Base-by-base conservation (phyloP, 2,888 invertebrate species). In the Hipparchia semele region DNA sequence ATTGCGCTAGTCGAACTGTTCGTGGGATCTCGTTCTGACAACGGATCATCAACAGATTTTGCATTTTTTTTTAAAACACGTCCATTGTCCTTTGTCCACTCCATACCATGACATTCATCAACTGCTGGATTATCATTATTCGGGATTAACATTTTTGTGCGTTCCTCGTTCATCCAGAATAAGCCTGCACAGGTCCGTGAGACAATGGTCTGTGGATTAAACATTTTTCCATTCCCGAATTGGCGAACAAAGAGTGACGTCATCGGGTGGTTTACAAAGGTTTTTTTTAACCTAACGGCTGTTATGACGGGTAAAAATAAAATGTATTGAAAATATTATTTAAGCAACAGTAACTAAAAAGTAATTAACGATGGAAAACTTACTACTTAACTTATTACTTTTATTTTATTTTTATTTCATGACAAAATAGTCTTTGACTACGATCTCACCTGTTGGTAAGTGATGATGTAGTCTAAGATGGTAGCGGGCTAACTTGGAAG, bases 191-290 rank as follows among this genome's bases (percentile, higher is more conserved):
- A 45, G n/a, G 58, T 46, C 49, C 39, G 69, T 53, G 53, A 61
- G 51, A 69, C 60, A 69, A 69, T 61, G 60, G 69, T 69, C 69
- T 60, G 53, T 69, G 61, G 51, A 61, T 69, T 69, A 61, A 54
- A 69, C 13, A 69, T 69, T 69, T 69, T 69, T 61, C 58, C 60
- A 61, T 45, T 13, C 69, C 61, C 69, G 39, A 51, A 59, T 3
- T 12, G 61, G 9, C 13, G 39, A 69, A 69, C 53, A 69, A 69
- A 69, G 69, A 60, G 39, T 53, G 61, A 69, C 69, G 69, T 69
- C 61, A 61, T 12, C n/a, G 54, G 56, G n/a, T 56, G 68, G 56
- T 10, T 68, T 49, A 58, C 49, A 68, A 45, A 53, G 2, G n/a
- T 2, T 51, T 12, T 66, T 66, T 1, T 66, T 66, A 7, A 9